Percentiles rank a stretch among this genome's conserved stretches.
Evolutionary conservation across 2,113 vertebrate genomes (phyloP).

Genomic region (Nothoprocta perdicaria): DNA sequence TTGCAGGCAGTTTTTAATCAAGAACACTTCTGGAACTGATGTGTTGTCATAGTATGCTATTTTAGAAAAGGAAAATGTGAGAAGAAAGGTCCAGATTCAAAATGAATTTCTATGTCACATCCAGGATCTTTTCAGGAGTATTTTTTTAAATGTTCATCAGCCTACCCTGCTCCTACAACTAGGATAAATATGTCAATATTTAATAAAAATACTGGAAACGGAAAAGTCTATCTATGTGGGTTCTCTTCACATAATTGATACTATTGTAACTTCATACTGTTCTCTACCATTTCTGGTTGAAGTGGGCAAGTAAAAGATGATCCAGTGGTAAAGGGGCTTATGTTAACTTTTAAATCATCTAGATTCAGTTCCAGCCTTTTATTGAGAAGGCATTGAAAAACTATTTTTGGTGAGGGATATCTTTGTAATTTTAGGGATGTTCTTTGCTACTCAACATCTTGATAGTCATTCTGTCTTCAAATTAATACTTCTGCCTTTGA

Average conservation of each 20-base stretch:
- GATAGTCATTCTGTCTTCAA: not conserved
- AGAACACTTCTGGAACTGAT: not conserved
- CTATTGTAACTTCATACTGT: not conserved
- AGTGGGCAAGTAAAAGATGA: not conserved
- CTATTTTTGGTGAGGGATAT: not conserved
- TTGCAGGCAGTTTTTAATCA: not conserved
- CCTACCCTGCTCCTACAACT: not conserved
- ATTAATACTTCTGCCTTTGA: not conserved
- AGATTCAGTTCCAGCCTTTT: not conserved
- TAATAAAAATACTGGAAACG: not conserved
- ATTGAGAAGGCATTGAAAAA: not conserved
- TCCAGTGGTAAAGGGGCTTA: not conserved
- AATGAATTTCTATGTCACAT: not conserved
- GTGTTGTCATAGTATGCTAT: not conserved
- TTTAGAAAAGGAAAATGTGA: not conserved
- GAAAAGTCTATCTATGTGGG: not conserved
- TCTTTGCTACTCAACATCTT: not conserved
- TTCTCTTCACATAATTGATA: not conserved
- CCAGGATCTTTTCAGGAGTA: not conserved
- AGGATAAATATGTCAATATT: not conserved
- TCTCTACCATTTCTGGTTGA: not conserved
- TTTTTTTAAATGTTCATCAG: not conserved
- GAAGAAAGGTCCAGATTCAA: not conserved
- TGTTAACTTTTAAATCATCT: not conserved
- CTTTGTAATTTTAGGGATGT: not conserved